Evolutionary conservation across 2,888 invertebrate species (phyloP), one percentile per base, ranked within the genome.

Genomic region (Drosophila sordidula): DNA sequence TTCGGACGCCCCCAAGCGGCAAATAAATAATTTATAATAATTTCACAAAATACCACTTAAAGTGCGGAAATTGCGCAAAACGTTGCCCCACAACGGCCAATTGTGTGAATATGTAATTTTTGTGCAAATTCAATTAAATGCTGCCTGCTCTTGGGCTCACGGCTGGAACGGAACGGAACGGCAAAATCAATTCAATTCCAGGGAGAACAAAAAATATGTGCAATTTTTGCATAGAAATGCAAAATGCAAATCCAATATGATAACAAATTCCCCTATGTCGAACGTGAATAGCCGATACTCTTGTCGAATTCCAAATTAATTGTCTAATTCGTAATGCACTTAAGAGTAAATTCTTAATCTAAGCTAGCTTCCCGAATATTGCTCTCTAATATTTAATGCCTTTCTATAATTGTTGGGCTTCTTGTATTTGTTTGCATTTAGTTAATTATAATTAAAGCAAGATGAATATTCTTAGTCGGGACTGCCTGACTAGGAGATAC

Each of bases 21-120:
- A 71, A 72, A 80, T 82, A 72, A 76, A 80, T 80, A 70, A 79
- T 82, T 80, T 75, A 80, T 79, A 79, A 79, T 80, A 82, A 80
- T 80, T 80, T 80, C 68, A 69, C 59, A 74, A 79, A 80, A 82
- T 76, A 74, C 70, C 82, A 80, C 76, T 80, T 82, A 62, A 81
- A 80, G 71, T 75, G 75, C 81, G 78, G 78, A 79, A 79, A 78
- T 78, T 73, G 78, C 62, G 64, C 73, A 70, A 76, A 80, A 76
- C 69, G 47, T 64, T 64, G 36, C 66, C 41, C 50, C 62, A 39
- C 71, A 68, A 39, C 62, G 56, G 51, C 25, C 63, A 73, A 70
- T 80, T 70, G 70, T 59, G 51, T 73, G 80, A 73, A 80, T 78
- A 65, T 80, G 59, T 73, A 77, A 80, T 80, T 72, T 79, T 52